Conservation (phyloP, 1,140 invertebrate species). For the Scaptomyza hsui region DNA sequence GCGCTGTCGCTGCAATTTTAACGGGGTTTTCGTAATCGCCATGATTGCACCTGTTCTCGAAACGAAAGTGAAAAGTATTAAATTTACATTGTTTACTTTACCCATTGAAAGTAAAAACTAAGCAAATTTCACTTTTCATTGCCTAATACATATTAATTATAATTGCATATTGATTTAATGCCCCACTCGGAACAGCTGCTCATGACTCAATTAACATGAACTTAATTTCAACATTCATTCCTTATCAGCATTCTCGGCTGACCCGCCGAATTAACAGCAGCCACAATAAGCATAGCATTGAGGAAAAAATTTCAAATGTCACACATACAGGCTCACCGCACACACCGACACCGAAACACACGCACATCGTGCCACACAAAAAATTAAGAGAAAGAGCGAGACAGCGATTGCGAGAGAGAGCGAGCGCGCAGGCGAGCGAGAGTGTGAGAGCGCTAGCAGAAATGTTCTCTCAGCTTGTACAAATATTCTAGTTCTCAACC, state of each 20-base stretch:
- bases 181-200: neutral
- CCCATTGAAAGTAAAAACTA: constrained; percentile 69
- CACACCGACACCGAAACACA: neutral
- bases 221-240: constrained; percentile 30
- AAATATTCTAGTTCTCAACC: constrained; percentile 64
- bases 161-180: constrained; percentile 37
- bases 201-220: constrained; percentile 4
- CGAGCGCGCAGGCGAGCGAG: neutral
- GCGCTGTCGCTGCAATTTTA: constrained; percentile 55
- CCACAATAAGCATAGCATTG: neutral
- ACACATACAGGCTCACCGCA: constrained; percentile 17
- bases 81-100: constrained; percentile 66
- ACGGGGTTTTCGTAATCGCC: constrained; percentile 74
- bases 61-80: constrained; percentile 75
- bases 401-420: constrained; percentile 7
- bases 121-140: constrained; percentile 69
- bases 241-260: constrained; percentile 43
- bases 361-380: constrained; percentile 23
- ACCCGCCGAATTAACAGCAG: constrained; percentile 30
- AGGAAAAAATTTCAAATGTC: constrained; percentile 22
- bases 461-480: constrained; percentile 2
- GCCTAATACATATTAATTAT: constrained; percentile 71
- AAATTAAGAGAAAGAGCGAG: constrained; percentile 6
- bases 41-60: constrained; percentile 69
- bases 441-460: constrained; percentile 10